These are phyloP conservation scores for Coleophora deauratella DNA, from an alignment of 2,888 invertebrate species.

Conservation along the genomic window DNA sequence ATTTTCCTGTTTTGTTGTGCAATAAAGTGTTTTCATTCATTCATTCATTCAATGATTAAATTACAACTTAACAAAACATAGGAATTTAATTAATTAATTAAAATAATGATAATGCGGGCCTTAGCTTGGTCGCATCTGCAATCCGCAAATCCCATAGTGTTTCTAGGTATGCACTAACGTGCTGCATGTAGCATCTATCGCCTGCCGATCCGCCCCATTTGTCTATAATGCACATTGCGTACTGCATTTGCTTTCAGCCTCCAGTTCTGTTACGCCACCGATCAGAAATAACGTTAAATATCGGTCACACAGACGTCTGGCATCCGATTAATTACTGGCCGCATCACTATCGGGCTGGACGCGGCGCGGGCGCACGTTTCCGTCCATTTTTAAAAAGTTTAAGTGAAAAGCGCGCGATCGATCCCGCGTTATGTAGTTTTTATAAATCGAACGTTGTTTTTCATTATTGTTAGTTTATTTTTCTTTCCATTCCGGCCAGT, in stretches of 20 bases:
- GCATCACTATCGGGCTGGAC: conserved; percentile 56
- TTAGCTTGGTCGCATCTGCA: conserved; percentile 10
- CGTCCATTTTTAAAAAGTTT: conserved; percentile 34
- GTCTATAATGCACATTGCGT: conserved; percentile 48
- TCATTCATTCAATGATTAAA: no score
- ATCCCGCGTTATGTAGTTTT: conserved; percentile 16
- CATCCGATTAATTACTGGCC: conserved; percentile 57
- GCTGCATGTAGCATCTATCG: conserved; percentile 23
- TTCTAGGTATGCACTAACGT: no score
- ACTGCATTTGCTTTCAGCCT: conserved; percentile 65
- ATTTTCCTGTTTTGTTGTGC: no score
- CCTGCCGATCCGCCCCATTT: conserved; percentile 43
- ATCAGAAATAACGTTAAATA: conserved; percentile 69
- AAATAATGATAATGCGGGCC: conserved; percentile 2
- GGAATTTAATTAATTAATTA: no score
- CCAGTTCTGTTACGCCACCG: conserved; percentile 65
- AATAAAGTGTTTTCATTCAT: no score
- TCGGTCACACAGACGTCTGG: conserved; percentile 64
- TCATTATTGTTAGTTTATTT: conserved; percentile 12
- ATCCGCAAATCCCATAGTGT: conserved; percentile 9
- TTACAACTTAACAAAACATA: no score
- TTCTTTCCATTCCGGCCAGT: conserved; percentile 17
- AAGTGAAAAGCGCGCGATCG: conserved; percentile 50
- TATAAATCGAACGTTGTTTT: conserved; percentile 3
- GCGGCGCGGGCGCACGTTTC: conserved; percentile 60